These are phyloP conservation scores for Pristis pectinata DNA, from an alignment of 2,797 vertebrate genomes.

Conservation along the genomic window DNA sequence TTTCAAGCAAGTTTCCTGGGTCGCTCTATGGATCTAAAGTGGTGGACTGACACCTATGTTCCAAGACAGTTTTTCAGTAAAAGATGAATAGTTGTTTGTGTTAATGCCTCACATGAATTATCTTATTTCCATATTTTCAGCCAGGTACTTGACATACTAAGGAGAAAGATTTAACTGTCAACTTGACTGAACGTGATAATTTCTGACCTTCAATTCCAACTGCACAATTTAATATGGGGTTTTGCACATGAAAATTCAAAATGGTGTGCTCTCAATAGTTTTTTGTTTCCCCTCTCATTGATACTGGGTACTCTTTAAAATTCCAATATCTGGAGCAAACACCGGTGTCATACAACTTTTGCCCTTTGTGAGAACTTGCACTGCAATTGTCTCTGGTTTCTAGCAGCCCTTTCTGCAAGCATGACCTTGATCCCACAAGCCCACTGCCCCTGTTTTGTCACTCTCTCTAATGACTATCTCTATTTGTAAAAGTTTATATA, in stretches of 20 bases:
- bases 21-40: not conserved
- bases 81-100: not conserved
- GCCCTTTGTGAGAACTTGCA: not conserved
- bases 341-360: not conserved
- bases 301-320: too few relatives aligned
- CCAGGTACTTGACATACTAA: not conserved
- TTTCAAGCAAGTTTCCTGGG: not conserved
- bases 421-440: fast-evolving
- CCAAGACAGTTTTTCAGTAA: not conserved
- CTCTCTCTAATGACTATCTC: too few relatives aligned
- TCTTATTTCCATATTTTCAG: not conserved
- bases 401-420: not conserved
- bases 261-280: not conserved
- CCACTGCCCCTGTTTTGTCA: not conserved
- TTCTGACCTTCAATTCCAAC: not conserved
- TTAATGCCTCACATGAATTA: not conserved
- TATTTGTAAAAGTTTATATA: not conserved
- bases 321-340: not conserved
- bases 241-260: not conserved
- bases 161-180: not conserved
- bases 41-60: not conserved
- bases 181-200: not conserved
- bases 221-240: not conserved
- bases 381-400: too few relatives aligned
- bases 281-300: not conserved